Evolutionary conservation across 2,797 vertebrate species (phyloP).

Genomic region (Characodon lateralis): DNA sequence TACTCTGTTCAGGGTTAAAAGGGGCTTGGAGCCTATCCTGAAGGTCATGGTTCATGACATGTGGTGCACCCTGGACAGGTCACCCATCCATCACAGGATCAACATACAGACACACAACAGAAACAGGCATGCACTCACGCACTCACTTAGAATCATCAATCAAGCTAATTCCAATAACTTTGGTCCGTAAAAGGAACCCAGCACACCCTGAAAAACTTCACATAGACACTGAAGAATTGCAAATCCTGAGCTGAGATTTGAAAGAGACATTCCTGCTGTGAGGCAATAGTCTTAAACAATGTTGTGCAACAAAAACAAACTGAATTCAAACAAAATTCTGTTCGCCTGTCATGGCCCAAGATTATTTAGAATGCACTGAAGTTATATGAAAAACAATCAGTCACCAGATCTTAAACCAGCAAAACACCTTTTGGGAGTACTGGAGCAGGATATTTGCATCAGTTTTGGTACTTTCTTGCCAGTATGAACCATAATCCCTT

Average conservation of each 20-base stretch:
- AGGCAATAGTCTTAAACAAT: background rate
- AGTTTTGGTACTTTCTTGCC: too few species aligned
- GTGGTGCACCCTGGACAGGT: background rate
- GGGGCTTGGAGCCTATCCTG: background rate
- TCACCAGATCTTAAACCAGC: too few species aligned
- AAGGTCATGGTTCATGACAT: background rate
- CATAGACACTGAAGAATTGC: too few species aligned
- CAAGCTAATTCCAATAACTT: background rate
- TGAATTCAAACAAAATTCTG: background rate
- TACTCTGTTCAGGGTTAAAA: background rate
- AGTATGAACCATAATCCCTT: too few species aligned
- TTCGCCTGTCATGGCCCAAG: background rate
- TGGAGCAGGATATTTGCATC: too few species aligned
- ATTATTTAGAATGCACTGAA: background rate
- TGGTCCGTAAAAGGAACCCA: background rate
- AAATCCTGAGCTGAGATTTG: background rate
- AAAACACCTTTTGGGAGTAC: too few species aligned
- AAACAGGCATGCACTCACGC: background rate
- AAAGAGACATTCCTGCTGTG: background rate
- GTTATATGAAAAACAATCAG: background rate
- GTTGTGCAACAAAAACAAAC: background rate
- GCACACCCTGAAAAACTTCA: background rate
- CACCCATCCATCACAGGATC: slow-evolving; percentile 3
- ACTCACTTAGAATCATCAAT: background rate
- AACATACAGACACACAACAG: background rate